Evolutionary conservation across 2,797 vertebrate genomes (phyloP), one percentile per base, ranked within the genome.

Genomic region (Sebastes iracundus): DNA sequence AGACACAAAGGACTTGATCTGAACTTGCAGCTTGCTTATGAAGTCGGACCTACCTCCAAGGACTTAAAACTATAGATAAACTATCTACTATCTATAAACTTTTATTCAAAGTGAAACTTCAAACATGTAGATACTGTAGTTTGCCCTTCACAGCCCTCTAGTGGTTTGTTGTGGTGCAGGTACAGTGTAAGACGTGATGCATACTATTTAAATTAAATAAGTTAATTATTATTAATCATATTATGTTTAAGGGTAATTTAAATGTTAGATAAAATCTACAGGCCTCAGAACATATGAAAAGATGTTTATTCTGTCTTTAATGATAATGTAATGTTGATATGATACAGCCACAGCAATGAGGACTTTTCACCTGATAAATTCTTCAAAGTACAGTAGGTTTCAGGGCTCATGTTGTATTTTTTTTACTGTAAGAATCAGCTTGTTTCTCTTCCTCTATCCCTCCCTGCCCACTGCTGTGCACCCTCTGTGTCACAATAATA

Each of bases 111-210:
- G 16, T 46, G 3, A 46, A 46, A 46, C 42, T 14, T 46, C 35
- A 74, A 5, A 66, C 18, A 42, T 10, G 2, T 8, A 5, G 2
- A 22, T 22, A 38, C 35, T 14, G 35, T 14, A 4, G 11, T 78
- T 52, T 72, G 59, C 32, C 13, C 80, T 61, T 61, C 30, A 33
- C 38, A 33, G 66, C 77, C 78, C 85, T 72, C 81, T 78, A 22
- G 71, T 78, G 81, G 70, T 35, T 20, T 0, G 16, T 22, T 22
- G 18, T 7, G 42, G 60, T 64, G 46, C 56, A 52, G 28, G 20
- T 13, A 27, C 14, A 35, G 16, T 27, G 30, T 28, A 2, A 32
- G 25, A 52, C 28, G 1, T 9, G 10, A 53, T 8, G 6, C 23
- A 22, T 38, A 0, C 5, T 10, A 8, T 14, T 52, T 2, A 9